Evolutionary conservation across 2,797 vertebrate species (phyloP).

Genomic region (Bufotes viridis): DNA sequence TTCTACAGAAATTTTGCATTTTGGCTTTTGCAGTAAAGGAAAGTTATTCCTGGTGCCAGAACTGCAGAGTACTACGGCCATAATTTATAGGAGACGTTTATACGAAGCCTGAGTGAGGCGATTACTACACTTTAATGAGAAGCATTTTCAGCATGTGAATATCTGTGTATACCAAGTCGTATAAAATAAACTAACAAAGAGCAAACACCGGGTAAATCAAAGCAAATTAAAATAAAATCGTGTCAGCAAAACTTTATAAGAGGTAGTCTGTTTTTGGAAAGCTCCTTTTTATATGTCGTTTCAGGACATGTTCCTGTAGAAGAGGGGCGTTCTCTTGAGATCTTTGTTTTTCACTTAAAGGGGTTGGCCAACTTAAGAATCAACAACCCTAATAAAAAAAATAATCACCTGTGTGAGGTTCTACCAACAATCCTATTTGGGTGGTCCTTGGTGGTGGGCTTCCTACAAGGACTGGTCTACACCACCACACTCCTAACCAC

Average conservation of each 20-base stretch:
- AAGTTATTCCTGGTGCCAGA: conserved; percentile 71
- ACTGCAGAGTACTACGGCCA: conserved; percentile 65
- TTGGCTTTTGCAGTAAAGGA: conserved; percentile 70
- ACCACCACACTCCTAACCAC: too few relatives aligned
- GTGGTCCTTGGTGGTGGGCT: too few relatives aligned
- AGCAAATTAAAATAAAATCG: neutral
- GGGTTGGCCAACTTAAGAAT: too few relatives aligned
- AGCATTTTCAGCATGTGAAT: conserved; percentile 29
- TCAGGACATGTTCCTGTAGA: neutral
- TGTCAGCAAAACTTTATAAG: neutral
- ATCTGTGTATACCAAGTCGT: neutral
- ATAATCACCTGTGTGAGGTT: too few relatives aligned
- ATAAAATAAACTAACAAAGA: neutral
- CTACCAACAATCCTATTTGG: too few relatives aligned
- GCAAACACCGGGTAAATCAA: neutral
- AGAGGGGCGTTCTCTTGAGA: too few relatives aligned
- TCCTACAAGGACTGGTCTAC: too few relatives aligned
- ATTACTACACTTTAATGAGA: conserved; percentile 68
- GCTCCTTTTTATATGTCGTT: neutral
- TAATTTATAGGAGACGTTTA: conserved; percentile 72
- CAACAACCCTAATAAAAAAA: too few relatives aligned
- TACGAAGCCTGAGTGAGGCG: conserved; percentile 66
- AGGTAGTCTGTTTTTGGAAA: neutral
- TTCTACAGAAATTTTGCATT: conserved; percentile 69
- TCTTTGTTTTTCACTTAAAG: too few relatives aligned